Evolutionary conservation across 2,888 invertebrate genomes (phyloP).

Genomic region (Orchesellides sinensis): DNA sequence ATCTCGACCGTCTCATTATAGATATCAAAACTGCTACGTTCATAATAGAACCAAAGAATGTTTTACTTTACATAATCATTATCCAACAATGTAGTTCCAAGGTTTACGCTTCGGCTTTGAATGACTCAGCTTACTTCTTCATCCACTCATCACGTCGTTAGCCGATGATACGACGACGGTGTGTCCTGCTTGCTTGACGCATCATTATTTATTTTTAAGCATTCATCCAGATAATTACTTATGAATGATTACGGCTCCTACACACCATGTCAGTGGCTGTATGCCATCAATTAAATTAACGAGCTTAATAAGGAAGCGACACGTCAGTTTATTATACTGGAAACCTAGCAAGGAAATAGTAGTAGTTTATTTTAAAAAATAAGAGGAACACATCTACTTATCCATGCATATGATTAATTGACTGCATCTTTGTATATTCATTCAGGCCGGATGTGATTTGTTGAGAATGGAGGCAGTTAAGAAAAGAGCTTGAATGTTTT

Average conservation of each 20-base stretch:
- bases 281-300: conserved; percentile 58
- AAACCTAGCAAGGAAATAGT: too few relatives aligned
- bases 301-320: conserved; percentile 34
- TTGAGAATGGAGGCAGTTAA: not conserved
- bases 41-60: too few relatives aligned
- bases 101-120: not conserved
- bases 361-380: too few relatives aligned
- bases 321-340: too few relatives aligned
- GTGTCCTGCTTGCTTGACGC: conserved; percentile 13
- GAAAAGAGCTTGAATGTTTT: too few relatives aligned
- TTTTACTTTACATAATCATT: too few relatives aligned
- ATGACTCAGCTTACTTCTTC: conserved; percentile 27
- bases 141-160: conserved; percentile 3
- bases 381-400: too few relatives aligned
- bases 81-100: too few relatives aligned
- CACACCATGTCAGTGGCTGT: conserved; percentile 41
- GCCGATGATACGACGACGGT: not conserved
- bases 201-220: conserved; percentile 48
- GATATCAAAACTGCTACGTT: too few relatives aligned
- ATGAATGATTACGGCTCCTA: conserved; percentile 49
- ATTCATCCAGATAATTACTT: conserved; percentile 53
- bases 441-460: conserved; percentile 65
- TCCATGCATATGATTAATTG: too few relatives aligned
- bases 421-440: too few relatives aligned
- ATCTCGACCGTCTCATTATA: too few relatives aligned